Conservation (phyloP, 2,113 vertebrate genomes). For the Pogonocichla stellata region DNA sequence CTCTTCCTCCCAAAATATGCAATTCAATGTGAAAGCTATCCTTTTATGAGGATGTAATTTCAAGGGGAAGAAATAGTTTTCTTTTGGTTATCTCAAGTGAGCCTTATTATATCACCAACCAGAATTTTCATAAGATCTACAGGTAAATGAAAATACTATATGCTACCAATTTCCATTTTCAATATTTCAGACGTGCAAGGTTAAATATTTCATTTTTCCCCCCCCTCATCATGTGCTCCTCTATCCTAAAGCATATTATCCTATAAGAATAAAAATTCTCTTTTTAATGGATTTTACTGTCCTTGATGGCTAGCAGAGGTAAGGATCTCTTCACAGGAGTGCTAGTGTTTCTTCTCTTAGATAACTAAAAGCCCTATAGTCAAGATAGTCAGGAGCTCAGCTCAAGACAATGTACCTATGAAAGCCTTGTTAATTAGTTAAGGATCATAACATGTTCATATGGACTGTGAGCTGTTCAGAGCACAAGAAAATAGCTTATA, state of each 20-base stretch:
- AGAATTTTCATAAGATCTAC: background rate
- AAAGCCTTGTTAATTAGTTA: background rate
- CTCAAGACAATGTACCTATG: background rate
- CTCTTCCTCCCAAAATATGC: background rate
- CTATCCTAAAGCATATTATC: background rate
- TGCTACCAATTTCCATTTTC: background rate
- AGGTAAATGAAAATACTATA: background rate
- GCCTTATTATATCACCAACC: rapidly evolving
- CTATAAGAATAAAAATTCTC: background rate
- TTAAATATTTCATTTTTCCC: background rate
- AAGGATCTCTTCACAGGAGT: background rate
- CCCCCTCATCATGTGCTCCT: background rate
- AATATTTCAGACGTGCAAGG: background rate
- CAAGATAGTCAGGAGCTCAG: background rate
- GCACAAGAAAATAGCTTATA: background rate
- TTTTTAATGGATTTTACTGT: background rate
- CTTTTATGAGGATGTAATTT: background rate
- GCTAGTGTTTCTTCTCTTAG: background rate
- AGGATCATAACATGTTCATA: background rate
- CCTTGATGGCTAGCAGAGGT: background rate
- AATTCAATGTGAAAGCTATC: background rate
- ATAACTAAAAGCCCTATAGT: background rate
- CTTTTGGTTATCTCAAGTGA: background rate
- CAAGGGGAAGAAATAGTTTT: background rate
- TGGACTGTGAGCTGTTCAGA: background rate